phyloP scores from a whole-genome alignment of 2,888 invertebrate genomes.

The Cephus nigrinus region DNA sequence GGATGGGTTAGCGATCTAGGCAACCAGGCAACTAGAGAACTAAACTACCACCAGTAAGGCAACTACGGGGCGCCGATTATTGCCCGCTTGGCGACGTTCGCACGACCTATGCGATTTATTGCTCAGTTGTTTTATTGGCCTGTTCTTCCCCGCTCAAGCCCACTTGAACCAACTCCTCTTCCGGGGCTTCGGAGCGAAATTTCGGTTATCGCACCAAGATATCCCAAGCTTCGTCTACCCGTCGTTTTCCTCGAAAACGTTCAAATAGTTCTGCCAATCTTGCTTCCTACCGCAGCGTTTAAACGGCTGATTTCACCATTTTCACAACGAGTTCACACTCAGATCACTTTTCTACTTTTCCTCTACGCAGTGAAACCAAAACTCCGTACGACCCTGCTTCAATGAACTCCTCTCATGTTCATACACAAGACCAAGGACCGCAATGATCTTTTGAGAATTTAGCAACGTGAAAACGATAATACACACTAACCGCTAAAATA shows the following conservation, averaged over 20 bases:
- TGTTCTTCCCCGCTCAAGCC: slow-evolving; percentile 8
- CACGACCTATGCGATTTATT: slow-evolving; percentile 51
- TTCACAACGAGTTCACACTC: no score
- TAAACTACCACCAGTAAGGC: no score
- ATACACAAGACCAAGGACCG: no score
- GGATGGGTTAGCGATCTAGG: neutral
- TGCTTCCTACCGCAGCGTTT: slow-evolving; percentile 22
- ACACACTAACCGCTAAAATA: no score
- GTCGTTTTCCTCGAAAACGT: slow-evolving; percentile 17
- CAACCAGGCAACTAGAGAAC: neutral
- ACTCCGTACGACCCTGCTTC: slow-evolving; percentile 15
- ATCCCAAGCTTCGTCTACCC: slow-evolving; percentile 14
- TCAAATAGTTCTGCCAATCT: neutral
- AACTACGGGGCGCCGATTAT: slow-evolving; percentile 50
- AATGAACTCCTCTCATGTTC: no score
- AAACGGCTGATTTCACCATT: neutral
- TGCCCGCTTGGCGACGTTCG: slow-evolving; percentile 49
- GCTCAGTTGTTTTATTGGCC: slow-evolving; percentile 56
- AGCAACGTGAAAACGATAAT: no score
- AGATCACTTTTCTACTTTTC: slow-evolving; percentile 11
- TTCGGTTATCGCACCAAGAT: slow-evolving; percentile 38
- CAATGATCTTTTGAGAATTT: no score
- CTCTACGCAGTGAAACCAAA: slow-evolving; percentile 10
- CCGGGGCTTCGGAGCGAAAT: neutral
- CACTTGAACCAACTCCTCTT: no score